Evolutionary conservation across 2,797 vertebrate species (phyloP).

Genomic region (Carduelis carduelis): DNA sequence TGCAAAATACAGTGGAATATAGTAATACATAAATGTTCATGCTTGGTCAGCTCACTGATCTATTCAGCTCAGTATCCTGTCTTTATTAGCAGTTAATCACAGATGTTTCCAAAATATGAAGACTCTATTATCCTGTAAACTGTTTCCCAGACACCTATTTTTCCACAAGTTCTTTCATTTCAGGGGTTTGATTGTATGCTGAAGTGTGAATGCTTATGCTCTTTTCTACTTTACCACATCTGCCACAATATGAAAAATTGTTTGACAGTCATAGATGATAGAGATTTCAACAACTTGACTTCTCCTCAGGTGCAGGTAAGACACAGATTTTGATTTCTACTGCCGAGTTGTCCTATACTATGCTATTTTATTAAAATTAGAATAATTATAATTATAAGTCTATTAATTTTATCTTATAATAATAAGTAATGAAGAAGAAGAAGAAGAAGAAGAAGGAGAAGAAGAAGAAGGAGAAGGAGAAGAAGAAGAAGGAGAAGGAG

Average conservation of each 20-base stretch:
- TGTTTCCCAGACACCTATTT: background rate
- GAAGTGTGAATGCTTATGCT: background rate
- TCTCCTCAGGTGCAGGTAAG: background rate
- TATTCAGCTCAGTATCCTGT: background rate
- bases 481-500: no score
- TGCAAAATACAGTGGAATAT: background rate
- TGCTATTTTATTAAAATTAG: background rate
- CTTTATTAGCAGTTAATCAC: background rate
- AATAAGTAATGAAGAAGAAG: no score
- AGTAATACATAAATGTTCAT: background rate
- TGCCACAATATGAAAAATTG: background rate
- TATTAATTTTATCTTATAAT: no score
- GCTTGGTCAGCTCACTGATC: background rate
- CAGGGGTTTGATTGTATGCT: background rate
- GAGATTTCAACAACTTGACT: background rate
- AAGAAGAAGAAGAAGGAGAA: no score
- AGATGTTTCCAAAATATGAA: background rate
- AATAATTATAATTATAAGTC: background rate
- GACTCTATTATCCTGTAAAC: background rate
- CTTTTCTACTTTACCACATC: background rate
- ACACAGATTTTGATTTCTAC: background rate
- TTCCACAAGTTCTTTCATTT: background rate
- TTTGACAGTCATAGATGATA: background rate
- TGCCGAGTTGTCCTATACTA: background rate
- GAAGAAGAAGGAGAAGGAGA: no score